Evolutionary conservation across 2,888 invertebrate species (phyloP).

Genomic region (Hipparchia sbordonii): DNA sequence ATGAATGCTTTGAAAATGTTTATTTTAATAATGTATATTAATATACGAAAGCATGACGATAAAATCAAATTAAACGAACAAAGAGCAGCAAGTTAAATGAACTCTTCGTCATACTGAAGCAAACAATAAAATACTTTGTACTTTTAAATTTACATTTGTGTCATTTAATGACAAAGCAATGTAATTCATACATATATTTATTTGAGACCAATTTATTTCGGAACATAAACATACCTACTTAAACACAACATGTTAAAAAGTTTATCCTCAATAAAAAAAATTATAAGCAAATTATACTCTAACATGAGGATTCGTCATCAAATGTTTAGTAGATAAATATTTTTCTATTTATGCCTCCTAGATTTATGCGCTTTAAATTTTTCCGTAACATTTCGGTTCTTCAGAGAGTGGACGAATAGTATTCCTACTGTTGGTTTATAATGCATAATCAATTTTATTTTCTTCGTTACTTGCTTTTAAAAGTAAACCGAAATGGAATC

Average conservation of each 20-base stretch:
- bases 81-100: constrained; percentile 45
- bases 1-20: constrained; percentile 3
- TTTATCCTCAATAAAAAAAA: too few relatives aligned
- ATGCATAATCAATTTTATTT: too few relatives aligned
- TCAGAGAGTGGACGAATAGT: too few relatives aligned
- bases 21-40: not conserved
- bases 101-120: constrained; percentile 39
- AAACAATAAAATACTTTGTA: constrained; percentile 33
- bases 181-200: not conserved
- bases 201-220: not conserved
- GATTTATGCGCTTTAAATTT: too few relatives aligned
- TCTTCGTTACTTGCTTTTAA: too few relatives aligned
- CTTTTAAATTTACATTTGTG: constrained; percentile 15
- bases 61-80: constrained; percentile 34
- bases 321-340: too few relatives aligned
- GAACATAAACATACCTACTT: not conserved
- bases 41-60: constrained; percentile 16
- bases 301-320: too few relatives aligned
- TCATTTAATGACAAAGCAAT: not conserved
- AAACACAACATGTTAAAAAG: not conserved
- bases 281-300: too few relatives aligned
- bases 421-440: too few relatives aligned
- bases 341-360: too few relatives aligned
- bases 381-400: too few relatives aligned
- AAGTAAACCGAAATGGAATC: too few relatives aligned